Percentiles rank a stretch among this genome's conserved stretches.
Evolutionary conservation across 1,140 invertebrate genomes (phyloP).

Genomic region (Conus betulinus): DNA sequence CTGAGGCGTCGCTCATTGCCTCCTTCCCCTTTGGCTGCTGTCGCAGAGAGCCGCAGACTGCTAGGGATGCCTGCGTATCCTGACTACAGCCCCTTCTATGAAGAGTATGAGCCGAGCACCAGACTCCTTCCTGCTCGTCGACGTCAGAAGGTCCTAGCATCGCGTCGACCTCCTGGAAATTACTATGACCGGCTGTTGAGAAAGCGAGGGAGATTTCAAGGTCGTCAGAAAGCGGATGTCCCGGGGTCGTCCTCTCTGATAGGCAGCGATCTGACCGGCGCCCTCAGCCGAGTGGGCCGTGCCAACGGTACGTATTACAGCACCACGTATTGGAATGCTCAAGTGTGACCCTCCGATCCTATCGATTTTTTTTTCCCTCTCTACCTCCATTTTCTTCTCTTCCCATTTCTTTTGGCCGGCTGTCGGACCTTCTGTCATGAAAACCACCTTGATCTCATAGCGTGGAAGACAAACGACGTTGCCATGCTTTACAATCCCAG

Average conservation of each 20-base stretch:
- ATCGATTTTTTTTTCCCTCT: slow-evolving; percentile 7
- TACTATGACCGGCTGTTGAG: slow-evolving; percentile 36
- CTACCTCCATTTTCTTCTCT: slow-evolving; percentile 4
- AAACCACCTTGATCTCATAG: not conserved
- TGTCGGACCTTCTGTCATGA: slow-evolving; percentile 17
- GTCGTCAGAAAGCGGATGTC: slow-evolving; percentile 31
- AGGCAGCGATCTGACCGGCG: slow-evolving; percentile 29
- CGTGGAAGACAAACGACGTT: not conserved
- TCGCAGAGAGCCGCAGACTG: slow-evolving; percentile 8
- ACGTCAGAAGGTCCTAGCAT: slow-evolving; percentile 34
- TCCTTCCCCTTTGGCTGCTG: not conserved
- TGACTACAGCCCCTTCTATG: not conserved
- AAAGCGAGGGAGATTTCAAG: slow-evolving; percentile 21
- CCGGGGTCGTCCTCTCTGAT: slow-evolving; percentile 30
- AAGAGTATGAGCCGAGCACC: not conserved
- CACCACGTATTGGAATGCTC: not conserved
- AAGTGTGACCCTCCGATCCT: not conserved
- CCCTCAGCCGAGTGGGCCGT: slow-evolving; percentile 11
- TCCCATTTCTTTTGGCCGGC: slow-evolving; percentile 26
- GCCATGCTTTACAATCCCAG: not conserved
- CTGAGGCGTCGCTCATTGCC: not conserved
- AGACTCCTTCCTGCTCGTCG: not conserved
- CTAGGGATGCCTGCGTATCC: not conserved
- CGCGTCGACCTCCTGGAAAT: slow-evolving; percentile 25
- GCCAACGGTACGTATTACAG: slow-evolving; percentile 37